Evolutionary conservation across 92 coral and sea anemone genomes (phyloP).

Genomic region (Zoanthus sociatus): DNA sequence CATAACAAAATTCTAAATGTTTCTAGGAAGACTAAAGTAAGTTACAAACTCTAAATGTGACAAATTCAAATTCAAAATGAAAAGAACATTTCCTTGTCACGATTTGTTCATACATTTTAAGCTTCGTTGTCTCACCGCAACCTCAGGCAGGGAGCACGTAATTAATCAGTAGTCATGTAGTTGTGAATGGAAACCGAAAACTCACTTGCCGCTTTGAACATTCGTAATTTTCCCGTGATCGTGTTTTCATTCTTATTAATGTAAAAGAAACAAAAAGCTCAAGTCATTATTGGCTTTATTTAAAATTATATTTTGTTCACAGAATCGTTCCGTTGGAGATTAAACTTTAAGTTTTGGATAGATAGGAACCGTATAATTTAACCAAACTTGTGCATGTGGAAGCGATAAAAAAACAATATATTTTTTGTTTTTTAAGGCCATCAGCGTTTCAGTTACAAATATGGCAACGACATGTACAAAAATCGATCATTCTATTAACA

Average conservation of each 20-base stretch:
- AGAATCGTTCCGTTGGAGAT: background rate
- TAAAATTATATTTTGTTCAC: background rate
- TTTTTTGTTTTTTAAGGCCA: background rate
- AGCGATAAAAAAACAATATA: background rate
- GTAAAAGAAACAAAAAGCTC: background rate
- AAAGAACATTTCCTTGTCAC: constrained; percentile 3
- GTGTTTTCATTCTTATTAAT: background rate
- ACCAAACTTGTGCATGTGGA: background rate
- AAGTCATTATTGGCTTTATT: no score
- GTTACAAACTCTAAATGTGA: background rate
- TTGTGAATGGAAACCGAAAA: background rate
- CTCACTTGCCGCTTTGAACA: background rate
- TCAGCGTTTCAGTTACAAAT: background rate
- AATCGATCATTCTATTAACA: background rate
- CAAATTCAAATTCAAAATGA: background rate
- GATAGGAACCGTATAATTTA: background rate
- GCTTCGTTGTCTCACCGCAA: no score
- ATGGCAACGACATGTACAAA: background rate
- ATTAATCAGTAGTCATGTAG: background rate
- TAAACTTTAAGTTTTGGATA: background rate
- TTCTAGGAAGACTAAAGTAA: constrained; percentile 28
- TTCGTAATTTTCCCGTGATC: background rate
- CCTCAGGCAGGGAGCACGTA: background rate
- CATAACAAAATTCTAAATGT: constrained; percentile 21
- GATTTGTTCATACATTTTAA: background rate